Evolutionary conservation across 2,113 vertebrate species (phyloP), one percentile per base, ranked within the genome.

Genomic region (Megaleporinus macrocephalus): DNA sequence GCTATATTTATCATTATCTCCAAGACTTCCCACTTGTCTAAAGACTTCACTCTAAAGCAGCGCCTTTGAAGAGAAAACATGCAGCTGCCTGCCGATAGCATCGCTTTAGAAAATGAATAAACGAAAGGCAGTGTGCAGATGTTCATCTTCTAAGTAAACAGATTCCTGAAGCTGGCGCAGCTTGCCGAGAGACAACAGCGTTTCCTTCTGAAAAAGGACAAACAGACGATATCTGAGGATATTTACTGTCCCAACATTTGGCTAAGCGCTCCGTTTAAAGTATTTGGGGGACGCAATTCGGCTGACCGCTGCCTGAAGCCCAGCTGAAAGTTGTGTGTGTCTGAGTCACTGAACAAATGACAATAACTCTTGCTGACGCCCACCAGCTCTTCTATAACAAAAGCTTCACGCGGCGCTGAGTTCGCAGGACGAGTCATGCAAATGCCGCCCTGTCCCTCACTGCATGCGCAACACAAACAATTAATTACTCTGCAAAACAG

Each of bases 71-170:
- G 78, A 83, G 82, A 79, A 76, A 82, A 85, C 79, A 71, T 83
- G 80, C 87, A 90, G 86, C 89, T 88, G 87, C 78, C 72, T 87
- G 73, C 68, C 81, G 73, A 76, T 82, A 74, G 66, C 47, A 78
- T 62, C 30, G 55, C 27, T 86, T 85, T 76, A 82, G 83, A 82
- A 68, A 84, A 81, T 61, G 62, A 85, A 84, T 83, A 87, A 83
- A 84, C 81, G 83, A 71, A 49, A 73, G 51, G 76, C 53, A 68
- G 78, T 63, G 77, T 81, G 89, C 89, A 92, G 90, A 90, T 91
- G 89, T 89, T 89, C 86, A 20, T 55, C 68, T 75, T 72, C 88
- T 83, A 89, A 88, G 83, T 76, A 83, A 79, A 71, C 70, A 61
- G 62, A 84, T 79, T 79, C 68, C 41, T 51, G 51, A 68, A 72